These are phyloP conservation scores for Chaetops frenatus DNA, from an alignment of 2,113 vertebrate species.

Conservation along the genomic window DNA sequence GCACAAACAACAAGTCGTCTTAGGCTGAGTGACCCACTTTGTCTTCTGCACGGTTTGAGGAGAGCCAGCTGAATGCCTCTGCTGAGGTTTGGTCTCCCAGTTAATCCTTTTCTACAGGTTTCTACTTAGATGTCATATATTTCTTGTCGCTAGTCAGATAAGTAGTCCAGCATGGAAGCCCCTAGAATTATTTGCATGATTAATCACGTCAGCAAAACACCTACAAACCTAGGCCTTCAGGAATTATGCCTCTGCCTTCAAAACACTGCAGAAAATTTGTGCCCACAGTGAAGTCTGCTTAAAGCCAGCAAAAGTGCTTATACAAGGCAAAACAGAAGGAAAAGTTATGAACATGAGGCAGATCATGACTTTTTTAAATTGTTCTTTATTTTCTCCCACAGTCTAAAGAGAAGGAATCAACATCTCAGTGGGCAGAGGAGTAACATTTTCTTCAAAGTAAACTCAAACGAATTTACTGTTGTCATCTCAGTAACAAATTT, in stretches of 20 bases:
- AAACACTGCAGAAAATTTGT: not conserved
- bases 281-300: not conserved
- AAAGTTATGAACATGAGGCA: not conserved
- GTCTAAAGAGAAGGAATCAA: not conserved
- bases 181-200: not conserved
- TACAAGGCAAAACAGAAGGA: not conserved
- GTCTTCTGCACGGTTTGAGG: not conserved
- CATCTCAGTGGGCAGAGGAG: not conserved
- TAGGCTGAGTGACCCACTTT: not conserved
- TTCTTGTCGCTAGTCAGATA: not conserved
- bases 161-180: not conserved
- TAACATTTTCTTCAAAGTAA: not conserved
- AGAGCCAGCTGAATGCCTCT: not conserved
- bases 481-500: not conserved
- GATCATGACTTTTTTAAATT: not conserved
- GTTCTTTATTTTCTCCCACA: not conserved
- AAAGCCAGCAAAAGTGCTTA: not conserved
- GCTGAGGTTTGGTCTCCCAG: not conserved
- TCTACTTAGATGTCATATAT: not conserved
- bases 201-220: not conserved
- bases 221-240: not conserved
- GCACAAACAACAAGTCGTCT: not conserved
- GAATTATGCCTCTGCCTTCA: not conserved
- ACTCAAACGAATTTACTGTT: not conserved
- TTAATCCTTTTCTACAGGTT: not conserved